Base-by-base conservation (phyloP, 2,888 invertebrate species). In the Drosophila flavopinicola region DNA sequence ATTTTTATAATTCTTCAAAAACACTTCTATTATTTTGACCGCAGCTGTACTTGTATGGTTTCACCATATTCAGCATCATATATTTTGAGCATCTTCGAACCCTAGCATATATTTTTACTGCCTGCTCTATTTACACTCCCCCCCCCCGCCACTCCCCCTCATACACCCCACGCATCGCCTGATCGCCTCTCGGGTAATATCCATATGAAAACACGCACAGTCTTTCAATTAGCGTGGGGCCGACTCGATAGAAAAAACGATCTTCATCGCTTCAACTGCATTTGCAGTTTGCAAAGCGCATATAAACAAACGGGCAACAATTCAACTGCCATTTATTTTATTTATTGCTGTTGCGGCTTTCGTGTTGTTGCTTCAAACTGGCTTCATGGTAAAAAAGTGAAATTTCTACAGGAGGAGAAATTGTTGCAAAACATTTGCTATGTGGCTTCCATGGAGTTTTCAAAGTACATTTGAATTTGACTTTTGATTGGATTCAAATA, bases 351-450 rank as follows among this genome's bases (percentile, higher is more conserved):
- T 41, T 47, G 61, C 35, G 30, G 38, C 71, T 64, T 63, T 53
- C 72, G 60, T 59, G 53, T 51, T 57, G 15, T 33, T 32, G 49
- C 33, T 48, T 58, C 57, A 70, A 80, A 74, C 79, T 68, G 49
- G 79, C 72, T 78, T 67, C 47, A 65, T 52, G 33, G 63, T n/a
- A 74, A 77, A 85, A 87, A 83, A 83, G 85, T 87, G 82, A 83
- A 87, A 83, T 69, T 86, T 83, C 78, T 77, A 68, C 82, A 75
- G 57, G 30, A 59, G 71, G 70, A 86, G 82, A 87, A 85, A 85
- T 72, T 77, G 73, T 66, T 78, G 72, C 75, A 84, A 82, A 69
- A 69, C 65, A 70, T 52, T 23, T 39, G n/a, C 54, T 29, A 37
- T 48, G 54, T 35, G 33, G 45, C 38, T 63, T 66, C 57, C 24